phyloP scores from a whole-genome alignment of 2,888 invertebrate species.

The Carpatolechia fugitivella region DNA sequence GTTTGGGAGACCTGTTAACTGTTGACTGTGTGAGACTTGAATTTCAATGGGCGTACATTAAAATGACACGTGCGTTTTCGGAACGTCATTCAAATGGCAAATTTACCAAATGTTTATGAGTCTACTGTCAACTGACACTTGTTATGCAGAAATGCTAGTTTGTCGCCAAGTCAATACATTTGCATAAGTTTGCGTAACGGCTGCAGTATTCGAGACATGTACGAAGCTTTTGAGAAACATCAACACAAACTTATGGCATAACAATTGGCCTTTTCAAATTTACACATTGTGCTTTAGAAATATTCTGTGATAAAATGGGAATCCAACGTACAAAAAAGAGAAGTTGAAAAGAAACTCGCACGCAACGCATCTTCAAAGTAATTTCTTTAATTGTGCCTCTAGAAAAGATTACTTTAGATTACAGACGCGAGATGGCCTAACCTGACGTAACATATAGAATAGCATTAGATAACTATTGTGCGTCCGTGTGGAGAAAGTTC shows the following conservation, averaged over 20 bases:
- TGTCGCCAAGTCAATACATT: conserved; percentile 2
- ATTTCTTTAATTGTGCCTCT: conserved; percentile 23
- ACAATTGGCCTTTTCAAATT: too few species aligned
- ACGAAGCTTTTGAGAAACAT: not conserved
- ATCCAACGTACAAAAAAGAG: conserved; percentile 24
- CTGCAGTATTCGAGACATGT: not conserved
- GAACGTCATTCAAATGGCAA: not conserved
- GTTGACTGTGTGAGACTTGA: conserved; percentile 13
- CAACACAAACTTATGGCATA: too few species aligned
- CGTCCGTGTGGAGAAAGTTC: conserved; percentile 45
- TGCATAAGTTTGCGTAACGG: conserved; percentile 3
- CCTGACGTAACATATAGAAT: conserved; percentile 47
- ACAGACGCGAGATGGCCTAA: conserved; percentile 31
- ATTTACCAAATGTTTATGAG: not conserved
- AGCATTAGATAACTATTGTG: conserved; percentile 49
- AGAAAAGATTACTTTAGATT: conserved; percentile 7
- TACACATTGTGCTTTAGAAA: not conserved
- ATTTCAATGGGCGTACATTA: conserved; percentile 16
- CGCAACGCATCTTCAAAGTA: conserved; percentile 22
- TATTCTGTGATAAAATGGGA: not conserved
- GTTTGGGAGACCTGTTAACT: conserved; percentile 9
- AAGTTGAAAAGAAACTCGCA: conserved; percentile 21
- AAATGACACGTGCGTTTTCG: conserved; percentile 14
- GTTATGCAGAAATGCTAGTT: conserved; percentile 4
- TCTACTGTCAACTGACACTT: not conserved